Evolutionary conservation across 1,140 invertebrate species (phyloP), one percentile per base, ranked within the genome.

Genomic region (Brachionus rubens): DNA sequence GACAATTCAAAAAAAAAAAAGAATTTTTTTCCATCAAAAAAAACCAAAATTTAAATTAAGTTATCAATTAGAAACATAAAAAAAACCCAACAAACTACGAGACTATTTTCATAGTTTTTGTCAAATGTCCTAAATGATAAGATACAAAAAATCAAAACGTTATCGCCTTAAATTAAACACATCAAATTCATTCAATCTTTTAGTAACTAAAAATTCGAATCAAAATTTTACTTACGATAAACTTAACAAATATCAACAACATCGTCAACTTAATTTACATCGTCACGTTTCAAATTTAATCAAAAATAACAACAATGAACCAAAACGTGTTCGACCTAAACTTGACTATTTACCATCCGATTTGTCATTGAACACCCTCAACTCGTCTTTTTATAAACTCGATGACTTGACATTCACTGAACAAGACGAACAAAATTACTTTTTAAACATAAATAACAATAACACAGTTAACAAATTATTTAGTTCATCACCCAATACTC

Each of bases 361-460:
- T 59, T 16, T 59, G 5, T 59, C 54, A 2, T 30, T 59, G 7
- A 36, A 59, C 54, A 59, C 54, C 1, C 9, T 59, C 14, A 59
- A 59, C 30, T 59, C 54, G 33, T 59, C 54, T 9, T 59, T 59
- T 10, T 59, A 59, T n/a, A 59, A 59, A 59, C 10, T 59, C 12
- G 54, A 59, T 16, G 54, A 59, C 30, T 19, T 59, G 16, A 59
- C 54, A 9, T 59, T 59, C n/a, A 59, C 54, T 19, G 54, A 59
- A 59, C 54, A 59, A 59, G 54, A 59, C 14, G 33, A 36, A 5
- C 9, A 3, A 5, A 33, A 12, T 14, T 26, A 36, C 3, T 59
- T 33, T 36, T n/a, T 16, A 14, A 59, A 59, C 30, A 36, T 59
- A 33, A 59, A 59, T 33, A 59, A 59, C 2, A 59, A 59, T 28